Conservation (phyloP, 2,797 vertebrate species). For the Poeciliopsis turneri region DNA sequence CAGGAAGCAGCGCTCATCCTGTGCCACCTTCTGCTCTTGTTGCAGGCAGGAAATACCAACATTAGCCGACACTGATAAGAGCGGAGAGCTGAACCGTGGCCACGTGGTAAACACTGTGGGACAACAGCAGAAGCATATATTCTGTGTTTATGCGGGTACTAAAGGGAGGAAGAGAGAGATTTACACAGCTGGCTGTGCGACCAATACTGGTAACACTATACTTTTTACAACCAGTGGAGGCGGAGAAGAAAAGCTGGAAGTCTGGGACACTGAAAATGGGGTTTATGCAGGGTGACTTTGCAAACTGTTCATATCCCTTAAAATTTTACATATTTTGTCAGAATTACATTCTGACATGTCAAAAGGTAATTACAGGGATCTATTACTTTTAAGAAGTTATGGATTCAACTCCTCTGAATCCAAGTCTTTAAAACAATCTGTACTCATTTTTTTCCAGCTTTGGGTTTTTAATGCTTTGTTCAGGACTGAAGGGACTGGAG, state of each 20-base stretch:
- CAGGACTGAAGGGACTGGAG: not conserved
- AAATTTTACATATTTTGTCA: not conserved
- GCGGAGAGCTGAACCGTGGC: conserved; percentile 54
- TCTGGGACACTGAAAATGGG: not conserved
- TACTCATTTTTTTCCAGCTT: not conserved
- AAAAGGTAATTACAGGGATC: not conserved
- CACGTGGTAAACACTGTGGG: conserved; percentile 51
- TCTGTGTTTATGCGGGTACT: conserved; percentile 27
- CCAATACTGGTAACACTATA: not conserved
- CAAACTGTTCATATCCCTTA: not conserved
- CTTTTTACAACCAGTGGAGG: not conserved
- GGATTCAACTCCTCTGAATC: not conserved
- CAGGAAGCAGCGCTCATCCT: conserved; percentile 83
- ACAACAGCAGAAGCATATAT: conserved; percentile 45
- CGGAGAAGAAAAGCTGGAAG: not conserved
- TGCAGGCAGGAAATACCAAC: conserved; percentile 79
- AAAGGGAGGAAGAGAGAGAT: conserved; percentile 9
- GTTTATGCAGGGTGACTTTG: not conserved
- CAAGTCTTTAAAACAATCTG: not conserved
- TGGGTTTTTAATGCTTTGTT: too few relatives aligned
- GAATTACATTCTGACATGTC: not conserved
- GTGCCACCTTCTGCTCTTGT: conserved; percentile 77
- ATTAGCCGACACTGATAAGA: conserved; percentile 77
- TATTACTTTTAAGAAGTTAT: not conserved
- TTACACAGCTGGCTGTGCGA: not conserved